Percentiles rank a stretch among this genome's conserved stretches.
Evolutionary conservation across 92 coral and sea anemone species (phyloP).

Genomic region (Epizoanthus stellaris): DNA sequence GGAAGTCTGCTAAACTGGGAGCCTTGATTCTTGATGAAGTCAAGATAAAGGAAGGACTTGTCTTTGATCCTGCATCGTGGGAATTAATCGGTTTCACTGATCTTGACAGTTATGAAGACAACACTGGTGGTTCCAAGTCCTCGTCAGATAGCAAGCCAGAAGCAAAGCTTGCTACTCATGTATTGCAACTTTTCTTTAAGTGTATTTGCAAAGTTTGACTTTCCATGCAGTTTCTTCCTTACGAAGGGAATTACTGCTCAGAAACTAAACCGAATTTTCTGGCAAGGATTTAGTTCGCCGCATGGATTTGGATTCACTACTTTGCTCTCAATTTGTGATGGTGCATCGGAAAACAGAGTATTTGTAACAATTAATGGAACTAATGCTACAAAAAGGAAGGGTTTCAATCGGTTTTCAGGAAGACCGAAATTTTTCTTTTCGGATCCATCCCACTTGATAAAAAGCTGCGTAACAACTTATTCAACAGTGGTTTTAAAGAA

Average conservation of each 20-base stretch:
- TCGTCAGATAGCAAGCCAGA: not conserved
- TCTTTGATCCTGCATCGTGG: slow-evolving; percentile 46
- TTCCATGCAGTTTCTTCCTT: slow-evolving; percentile 38
- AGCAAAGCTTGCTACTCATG: slow-evolving; percentile 44
- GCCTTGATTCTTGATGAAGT: slow-evolving; percentile 45
- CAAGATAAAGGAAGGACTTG: slow-evolving; percentile 44
- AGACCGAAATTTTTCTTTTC: slow-evolving; percentile 36
- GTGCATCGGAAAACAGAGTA: slow-evolving; percentile 40
- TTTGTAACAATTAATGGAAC: not conserved
- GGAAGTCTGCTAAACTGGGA: slow-evolving; percentile 31
- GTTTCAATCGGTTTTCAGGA: slow-evolving; percentile 19
- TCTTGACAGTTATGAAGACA: too few relatives aligned
- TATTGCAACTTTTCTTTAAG: slow-evolving; percentile 33
- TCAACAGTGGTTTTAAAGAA: slow-evolving; percentile 41
- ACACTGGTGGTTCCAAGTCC: too few relatives aligned
- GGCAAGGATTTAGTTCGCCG: slow-evolving; percentile 34
- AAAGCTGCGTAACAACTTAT: slow-evolving; percentile 40
- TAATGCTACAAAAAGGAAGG: not conserved
- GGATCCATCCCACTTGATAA: slow-evolving; percentile 48
- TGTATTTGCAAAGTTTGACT: slow-evolving; percentile 38
- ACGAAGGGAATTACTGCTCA: slow-evolving; percentile 31
- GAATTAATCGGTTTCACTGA: slow-evolving; percentile 14
- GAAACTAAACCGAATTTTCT: slow-evolving; percentile 32
- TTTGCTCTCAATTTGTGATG: slow-evolving; percentile 47
- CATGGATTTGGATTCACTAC: slow-evolving; percentile 42